Evolutionary conservation across 2,113 vertebrate genomes (phyloP).

Genomic region (Sylvilagus bachmani): DNA sequence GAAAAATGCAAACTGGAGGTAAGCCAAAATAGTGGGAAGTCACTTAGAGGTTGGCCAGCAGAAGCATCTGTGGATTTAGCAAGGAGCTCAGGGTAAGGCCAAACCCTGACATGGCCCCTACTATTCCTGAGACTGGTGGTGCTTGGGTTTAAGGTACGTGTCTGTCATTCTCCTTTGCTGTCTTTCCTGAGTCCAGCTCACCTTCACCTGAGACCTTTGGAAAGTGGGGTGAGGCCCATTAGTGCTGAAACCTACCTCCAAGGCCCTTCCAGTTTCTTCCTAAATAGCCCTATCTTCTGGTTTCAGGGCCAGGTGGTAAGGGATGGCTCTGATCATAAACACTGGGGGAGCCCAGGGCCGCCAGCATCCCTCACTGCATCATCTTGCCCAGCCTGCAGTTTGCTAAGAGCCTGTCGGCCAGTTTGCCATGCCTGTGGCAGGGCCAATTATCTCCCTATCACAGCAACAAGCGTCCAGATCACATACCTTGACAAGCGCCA

Average conservation of each 20-base stretch:
- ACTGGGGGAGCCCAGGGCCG: constrained; percentile 33
- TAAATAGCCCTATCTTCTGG: constrained; percentile 69
- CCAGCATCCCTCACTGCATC: constrained; percentile 68
- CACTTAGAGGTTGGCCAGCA: neutral
- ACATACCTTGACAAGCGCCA: neutral
- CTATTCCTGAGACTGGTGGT: neutral
- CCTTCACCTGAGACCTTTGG: neutral
- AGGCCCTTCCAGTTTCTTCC: neutral
- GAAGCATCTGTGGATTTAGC: neutral
- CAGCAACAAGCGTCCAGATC: constrained; percentile 44
- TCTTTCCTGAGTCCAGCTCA: neutral
- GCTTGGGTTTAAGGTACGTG: neutral
- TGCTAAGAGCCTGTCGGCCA: constrained; percentile 72
- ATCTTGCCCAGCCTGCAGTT: constrained; percentile 57
- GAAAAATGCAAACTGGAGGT: neutral
- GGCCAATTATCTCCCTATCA: constrained; percentile 82
- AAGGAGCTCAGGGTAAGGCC: neutral
- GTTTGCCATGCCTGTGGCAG: constrained; percentile 14
- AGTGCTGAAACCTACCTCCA: neutral
- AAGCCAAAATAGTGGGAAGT: neutral
- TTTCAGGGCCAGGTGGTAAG: constrained; percentile 58
- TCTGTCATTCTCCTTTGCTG: neutral
- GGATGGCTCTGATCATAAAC: constrained; percentile 50
- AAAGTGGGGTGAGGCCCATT: neutral
- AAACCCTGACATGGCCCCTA: neutral